Evolutionary conservation across 2,113 vertebrate genomes (phyloP), one percentile per base, ranked within the genome.

Genomic region (Nibea albiflora): DNA sequence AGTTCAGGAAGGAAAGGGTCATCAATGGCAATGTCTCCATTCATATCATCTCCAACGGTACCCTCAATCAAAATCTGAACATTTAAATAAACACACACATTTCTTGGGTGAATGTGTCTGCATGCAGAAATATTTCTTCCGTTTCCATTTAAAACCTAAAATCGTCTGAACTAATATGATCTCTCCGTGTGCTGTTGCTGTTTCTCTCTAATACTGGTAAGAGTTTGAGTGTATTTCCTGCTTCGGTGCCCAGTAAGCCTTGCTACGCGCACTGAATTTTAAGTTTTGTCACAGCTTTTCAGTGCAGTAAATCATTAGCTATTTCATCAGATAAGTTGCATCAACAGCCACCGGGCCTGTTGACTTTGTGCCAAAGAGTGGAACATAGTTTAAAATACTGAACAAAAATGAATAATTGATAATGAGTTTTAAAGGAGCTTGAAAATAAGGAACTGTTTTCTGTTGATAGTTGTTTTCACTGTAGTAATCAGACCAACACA

Each of bases 11-110:
- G 47, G 97, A 98, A 10, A 97, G 71, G n/a, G 62, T 99, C 98
- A 89, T 98, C 97, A 28, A 99, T 96, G 44, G 95, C 97, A 85
- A 99, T 98, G 86, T 98, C 98, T 86, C 97, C 98, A 11, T 94
- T 94, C 85, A 98, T 97, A 78, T 97, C 97, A 85, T 99, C 97
- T 64, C 97, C 97, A 73, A 99, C 93, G 0, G 92, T 95, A 2
- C 96, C 97, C 88, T 96, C 94, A 54, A 99, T 94, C 84, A 97
- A 88, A 91, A 99, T 95, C 98, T 99, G 85, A 73, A 75, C 85
- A 85, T 31, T 10, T 88, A 46, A 78, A 16, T 6, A 68, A 44
- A 82, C 12, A 58, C 15, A 54, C 24, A 26, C 24, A 26, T 28
- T 28, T 58, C 28, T 12, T 60, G 26, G 10, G 31, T 28, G 31